Evolutionary conservation across 2,113 vertebrate genomes (phyloP), one percentile per base, ranked within the genome.

Genomic region (Pterophyllum scalare): DNA sequence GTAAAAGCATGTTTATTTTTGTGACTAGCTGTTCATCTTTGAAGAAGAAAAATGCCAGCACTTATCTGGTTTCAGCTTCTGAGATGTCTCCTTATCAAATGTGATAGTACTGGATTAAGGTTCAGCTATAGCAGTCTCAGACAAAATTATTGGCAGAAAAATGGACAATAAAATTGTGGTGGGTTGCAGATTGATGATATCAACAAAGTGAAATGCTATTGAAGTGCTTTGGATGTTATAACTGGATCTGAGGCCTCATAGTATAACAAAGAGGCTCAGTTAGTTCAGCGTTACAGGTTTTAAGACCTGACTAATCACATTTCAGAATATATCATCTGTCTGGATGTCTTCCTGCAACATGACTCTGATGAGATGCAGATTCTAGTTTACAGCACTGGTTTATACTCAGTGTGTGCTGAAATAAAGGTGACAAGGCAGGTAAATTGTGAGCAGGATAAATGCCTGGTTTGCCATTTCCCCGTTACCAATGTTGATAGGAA

Each of bases 301-400:
- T 60, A 8, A 67, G 17, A 19, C 19, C 52, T 38, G 24, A 24
- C 28, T 4, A 67, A 81, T 40, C 56, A 3, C 17, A 24, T 75
- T 56, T 19, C 22, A 82, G 20, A 40, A 59, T 12, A 78, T 14
- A 20, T 81, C 56, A 40, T 56, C 26, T 35, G 72, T 87, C 81
- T 84, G 56, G 59, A 84, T 2, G 3, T 33, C 77, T 78, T 75
- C 62, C 78, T 84, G 78, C 79, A 77, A 43, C 28, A 43, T 31
- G 75, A 59, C 58, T 75, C 54, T 6, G 15, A 26, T 61, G 22
- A 72, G 72, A 40, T 76, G 54, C 58, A 58, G 31, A 60, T 43
- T 81, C 13, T 14, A 20, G 43, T 31, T 59, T 26, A 17, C 38
- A 14, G 22, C 46, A 28, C 1, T 33, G n/a, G 13, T 26, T 54